Evolutionary conservation across 2,888 invertebrate species (phyloP).

Genomic region (Cinara cedri): DNA sequence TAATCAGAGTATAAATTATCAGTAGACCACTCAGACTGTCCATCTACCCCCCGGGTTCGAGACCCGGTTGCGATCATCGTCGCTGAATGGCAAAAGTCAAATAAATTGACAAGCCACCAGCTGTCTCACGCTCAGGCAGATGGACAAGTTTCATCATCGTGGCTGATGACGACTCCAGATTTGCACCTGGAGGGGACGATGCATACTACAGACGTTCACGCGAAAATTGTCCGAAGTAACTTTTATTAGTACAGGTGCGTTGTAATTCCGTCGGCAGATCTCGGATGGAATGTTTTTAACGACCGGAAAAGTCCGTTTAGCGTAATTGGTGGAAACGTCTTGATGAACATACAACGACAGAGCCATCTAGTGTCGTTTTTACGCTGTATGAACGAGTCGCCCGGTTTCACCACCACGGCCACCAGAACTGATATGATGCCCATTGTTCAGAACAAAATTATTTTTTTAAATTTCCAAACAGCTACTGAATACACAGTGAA

Average conservation of each 20-base stretch:
- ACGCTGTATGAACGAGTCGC: no score
- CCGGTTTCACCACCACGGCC: no score
- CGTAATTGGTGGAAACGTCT: background rate
- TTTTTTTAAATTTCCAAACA: no score
- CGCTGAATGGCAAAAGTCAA: background rate
- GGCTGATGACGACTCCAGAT: constrained; percentile 48
- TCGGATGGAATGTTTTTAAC: background rate
- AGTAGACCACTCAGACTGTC: constrained; percentile 53
- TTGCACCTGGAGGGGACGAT: constrained; percentile 56
- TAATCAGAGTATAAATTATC: no score
- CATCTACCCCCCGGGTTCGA: background rate
- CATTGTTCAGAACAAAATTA: no score
- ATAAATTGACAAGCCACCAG: background rate
- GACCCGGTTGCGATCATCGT: constrained; percentile 44
- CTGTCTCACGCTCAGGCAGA: constrained; percentile 40
- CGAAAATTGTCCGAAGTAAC: no score
- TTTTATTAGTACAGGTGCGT: no score
- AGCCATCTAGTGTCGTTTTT: background rate
- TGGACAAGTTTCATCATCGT: constrained; percentile 48
- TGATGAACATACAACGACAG: background rate
- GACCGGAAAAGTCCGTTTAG: background rate
- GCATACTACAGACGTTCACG: constrained; percentile 55
- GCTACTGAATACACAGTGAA: no score
- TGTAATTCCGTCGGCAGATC: no score
- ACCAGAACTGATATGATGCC: no score